Evolutionary conservation across 1,140 invertebrate genomes (phyloP), one percentile per base, ranked within the genome.

Genomic region (Ctenoplectra terminalis): DNA sequence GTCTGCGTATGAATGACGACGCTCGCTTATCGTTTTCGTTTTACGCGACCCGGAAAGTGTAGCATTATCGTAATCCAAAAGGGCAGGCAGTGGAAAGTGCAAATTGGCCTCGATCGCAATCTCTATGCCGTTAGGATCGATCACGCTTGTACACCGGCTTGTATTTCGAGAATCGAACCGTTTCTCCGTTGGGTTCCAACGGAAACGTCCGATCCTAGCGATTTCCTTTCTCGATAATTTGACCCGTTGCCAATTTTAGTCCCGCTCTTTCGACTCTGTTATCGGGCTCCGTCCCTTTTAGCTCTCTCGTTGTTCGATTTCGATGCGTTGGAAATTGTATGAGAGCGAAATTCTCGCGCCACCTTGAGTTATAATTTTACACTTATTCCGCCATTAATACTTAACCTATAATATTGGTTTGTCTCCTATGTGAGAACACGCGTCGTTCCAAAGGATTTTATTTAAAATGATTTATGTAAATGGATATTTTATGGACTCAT

Each of bases 101-200:
- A 60, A 60, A 60, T 60, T 60, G 58, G 17, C 58, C n/a, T 23
- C 29, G 58, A 34, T 60, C 58, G 31, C 9, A 60, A 60, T 60
- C 58, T 60, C 58, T 20, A 4, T 3, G 58, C 17, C 58, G 31
- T 23, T 60, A 23, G 7, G 31, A 60, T 60, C 29, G 58, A 31
- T 60, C 58, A 34, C 1, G 15, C 26, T 20, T 20, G 9, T 48
- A 48, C 46, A 48, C 0, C 46, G 1, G 2, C 7, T 34, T 34
- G 17, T 34, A 31, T 34, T 60, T 60, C 11, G 17, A 52, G 23
- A n/a, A 52, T 52, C 50, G 6, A 2, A 23, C 17, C 29, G 29
- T 1, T 20, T 29, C 15, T 20, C 31, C 8, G 15, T 1, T 17
- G 15, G n/a, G n/a, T 9, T 40, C 40, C 4, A 20, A 11, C 2